These are phyloP conservation scores for Dendroctonus ponderosae DNA, from an alignment of 1,140 invertebrate species.

Conservation along the genomic window DNA sequence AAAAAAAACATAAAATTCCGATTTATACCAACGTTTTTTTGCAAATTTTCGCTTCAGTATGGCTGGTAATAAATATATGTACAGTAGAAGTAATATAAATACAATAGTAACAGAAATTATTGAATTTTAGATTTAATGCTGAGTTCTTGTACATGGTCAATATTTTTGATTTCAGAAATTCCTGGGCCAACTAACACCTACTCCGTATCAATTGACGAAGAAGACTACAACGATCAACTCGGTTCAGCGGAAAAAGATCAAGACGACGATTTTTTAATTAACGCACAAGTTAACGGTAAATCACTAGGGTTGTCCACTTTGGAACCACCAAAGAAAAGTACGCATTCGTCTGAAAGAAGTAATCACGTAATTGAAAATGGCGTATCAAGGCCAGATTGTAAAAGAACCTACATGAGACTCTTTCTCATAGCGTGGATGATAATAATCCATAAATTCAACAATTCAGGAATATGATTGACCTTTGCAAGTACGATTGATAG, in stretches of 20 bases:
- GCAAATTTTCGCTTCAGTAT: no score
- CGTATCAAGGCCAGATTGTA: conserved; percentile 9
- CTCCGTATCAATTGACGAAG: conserved; percentile 42
- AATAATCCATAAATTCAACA: background rate
- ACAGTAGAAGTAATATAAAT: no score
- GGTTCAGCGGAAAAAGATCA: conserved; percentile 51
- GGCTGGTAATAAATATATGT: no score
- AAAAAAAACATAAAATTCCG: no score
- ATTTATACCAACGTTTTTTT: no score
- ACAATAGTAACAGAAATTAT: no score
- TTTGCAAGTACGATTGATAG: conserved; percentile 10
- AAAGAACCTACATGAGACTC: background rate
- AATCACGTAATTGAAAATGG: conserved; percentile 40
- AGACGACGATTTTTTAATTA: conserved; percentile 44
- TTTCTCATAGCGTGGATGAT: conserved; percentile 16
- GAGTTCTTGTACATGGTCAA: no score
- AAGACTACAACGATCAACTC: conserved; percentile 49
- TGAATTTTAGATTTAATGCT: no score
- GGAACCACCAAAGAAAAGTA: conserved; percentile 20
- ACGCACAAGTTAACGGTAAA: conserved; percentile 36
- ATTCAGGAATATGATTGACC: background rate
- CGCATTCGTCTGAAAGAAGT: conserved; percentile 30
- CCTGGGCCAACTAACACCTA: conserved; percentile 53
- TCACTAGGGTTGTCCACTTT: conserved; percentile 27
- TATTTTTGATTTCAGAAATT: conserved; percentile 52